A percentile compares a stretch with the other conserved stretches of the same genome.
phyloP scores from a whole-genome alignment of 2,888 invertebrate genomes.

The Coleophora flavipennella region DNA sequence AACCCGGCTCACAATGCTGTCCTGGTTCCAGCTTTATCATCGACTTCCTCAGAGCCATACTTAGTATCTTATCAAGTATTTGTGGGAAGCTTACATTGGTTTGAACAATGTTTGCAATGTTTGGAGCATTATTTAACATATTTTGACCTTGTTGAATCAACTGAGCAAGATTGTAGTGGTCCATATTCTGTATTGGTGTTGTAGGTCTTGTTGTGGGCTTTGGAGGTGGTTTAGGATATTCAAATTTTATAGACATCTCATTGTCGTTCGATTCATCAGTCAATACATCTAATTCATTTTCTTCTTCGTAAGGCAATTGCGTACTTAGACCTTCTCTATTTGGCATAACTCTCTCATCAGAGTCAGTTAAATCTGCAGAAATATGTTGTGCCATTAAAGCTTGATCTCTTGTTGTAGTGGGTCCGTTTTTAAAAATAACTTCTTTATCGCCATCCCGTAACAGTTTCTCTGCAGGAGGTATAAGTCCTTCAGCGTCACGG shows the following conservation, averaged over 20 bases:
- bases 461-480: conserved; percentile 14
- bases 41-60: conserved; percentile 31
- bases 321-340: conserved; percentile 10
- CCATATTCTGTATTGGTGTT: background rate
- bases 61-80: conserved; percentile 28
- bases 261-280: conserved; percentile 2
- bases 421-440: conserved; percentile 1
- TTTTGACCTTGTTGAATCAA: background rate
- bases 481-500: conserved; percentile 28
- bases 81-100: conserved; percentile 26
- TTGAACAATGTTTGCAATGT: background rate
- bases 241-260: background rate
- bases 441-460: conserved; percentile 14
- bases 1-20: conserved; percentile 31
- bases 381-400: no score
- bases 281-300: conserved; percentile 1
- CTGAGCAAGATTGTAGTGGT: background rate
- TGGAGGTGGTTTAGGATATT: background rate
- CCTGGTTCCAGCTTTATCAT: conserved; percentile 29
- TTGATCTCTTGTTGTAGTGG: no score
- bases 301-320: conserved; percentile 15
- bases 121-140: no score
- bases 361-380: background rate
- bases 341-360: no score
- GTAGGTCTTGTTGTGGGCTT: no score